These are phyloP conservation scores for Bubo bubo DNA, from an alignment of 2,113 vertebrate species.

Conservation along the genomic window DNA sequence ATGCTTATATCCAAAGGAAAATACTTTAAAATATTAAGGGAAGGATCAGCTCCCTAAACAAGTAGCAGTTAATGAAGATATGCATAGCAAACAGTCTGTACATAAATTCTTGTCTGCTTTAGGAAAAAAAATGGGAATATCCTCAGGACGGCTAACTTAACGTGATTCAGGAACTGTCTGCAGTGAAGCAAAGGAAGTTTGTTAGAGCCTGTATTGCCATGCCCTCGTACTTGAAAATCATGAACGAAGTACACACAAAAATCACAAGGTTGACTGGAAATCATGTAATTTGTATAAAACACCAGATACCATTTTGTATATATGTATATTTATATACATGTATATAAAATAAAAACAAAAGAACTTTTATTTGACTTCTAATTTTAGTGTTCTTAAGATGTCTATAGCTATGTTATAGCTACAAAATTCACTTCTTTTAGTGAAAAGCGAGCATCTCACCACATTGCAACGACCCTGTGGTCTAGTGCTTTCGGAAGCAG, in stretches of 20 bases:
- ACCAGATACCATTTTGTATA: neutral
- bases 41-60: neutral
- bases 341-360: constrained; percentile 8
- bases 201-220: neutral
- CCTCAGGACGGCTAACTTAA: neutral
- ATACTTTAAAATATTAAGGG: neutral
- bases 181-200: neutral
- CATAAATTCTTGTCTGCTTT: neutral
- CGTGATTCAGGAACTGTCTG: neutral
- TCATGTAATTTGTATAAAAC: neutral
- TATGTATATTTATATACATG: constrained; percentile 6
- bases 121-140: neutral
- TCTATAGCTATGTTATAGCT: neutral
- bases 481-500: neutral
- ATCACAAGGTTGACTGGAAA: neutral
- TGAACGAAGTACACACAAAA: neutral
- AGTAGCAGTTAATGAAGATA: neutral
- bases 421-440: neutral
- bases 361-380: neutral
- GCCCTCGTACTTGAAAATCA: neutral
- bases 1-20: neutral
- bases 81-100: neutral
- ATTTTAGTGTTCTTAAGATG: neutral
- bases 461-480: neutral
- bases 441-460: neutral